Percentiles rank a stretch among this genome's conserved stretches.
phyloP scores from a whole-genome alignment of 2,113 vertebrate species.

The Ifrita kowaldi region DNA sequence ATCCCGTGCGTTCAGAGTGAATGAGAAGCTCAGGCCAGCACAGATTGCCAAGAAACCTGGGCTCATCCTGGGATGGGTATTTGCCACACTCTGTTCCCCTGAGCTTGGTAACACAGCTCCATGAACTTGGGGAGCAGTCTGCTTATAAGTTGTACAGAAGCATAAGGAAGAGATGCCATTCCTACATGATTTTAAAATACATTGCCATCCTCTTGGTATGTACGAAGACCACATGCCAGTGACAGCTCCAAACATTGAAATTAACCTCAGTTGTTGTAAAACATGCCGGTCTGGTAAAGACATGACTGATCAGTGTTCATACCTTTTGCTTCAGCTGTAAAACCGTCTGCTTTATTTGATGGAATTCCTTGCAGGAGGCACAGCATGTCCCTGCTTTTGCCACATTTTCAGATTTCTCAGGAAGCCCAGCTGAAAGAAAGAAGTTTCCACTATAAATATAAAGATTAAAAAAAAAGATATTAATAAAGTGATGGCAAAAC shows the following conservation, averaged over 20 bases:
- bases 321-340: conserved; percentile 96
- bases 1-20: neutral
- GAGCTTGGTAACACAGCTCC: neutral
- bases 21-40: neutral
- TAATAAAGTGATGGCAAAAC: neutral
- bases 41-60: neutral
- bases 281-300: neutral
- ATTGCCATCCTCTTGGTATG: neutral
- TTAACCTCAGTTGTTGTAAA: neutral
- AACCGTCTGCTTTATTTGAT: conserved; percentile 91
- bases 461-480: neutral
- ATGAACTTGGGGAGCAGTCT: neutral
- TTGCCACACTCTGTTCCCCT: neutral
- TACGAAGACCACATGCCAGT: neutral
- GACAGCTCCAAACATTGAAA: neutral
- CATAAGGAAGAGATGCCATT: neutral
- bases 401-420: conserved; percentile 83
- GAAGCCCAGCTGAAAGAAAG: conserved; percentile 73
- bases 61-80: neutral
- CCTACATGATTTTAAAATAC: neutral
- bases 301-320: neutral
- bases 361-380: conserved; percentile 90
- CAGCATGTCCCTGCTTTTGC: conserved; percentile 84
- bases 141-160: neutral
- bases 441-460: neutral